These are phyloP conservation scores for Cyanoderma ruficeps DNA, from an alignment of 2,113 vertebrate species.

Conservation along the genomic window DNA sequence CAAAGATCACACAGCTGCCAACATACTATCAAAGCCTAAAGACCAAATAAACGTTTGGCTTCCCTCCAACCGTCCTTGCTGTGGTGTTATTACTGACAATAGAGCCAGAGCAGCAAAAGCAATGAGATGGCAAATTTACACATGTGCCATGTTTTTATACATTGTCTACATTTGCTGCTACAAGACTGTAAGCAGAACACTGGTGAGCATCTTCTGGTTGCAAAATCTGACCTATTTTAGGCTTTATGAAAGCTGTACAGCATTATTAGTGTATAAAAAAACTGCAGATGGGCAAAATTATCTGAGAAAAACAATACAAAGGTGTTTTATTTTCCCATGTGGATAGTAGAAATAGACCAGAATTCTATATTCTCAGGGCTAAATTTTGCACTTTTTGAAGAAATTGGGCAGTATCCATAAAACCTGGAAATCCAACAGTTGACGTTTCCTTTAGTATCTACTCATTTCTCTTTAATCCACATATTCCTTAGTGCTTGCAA, in stretches of 20 bases:
- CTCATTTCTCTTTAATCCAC: neutral
- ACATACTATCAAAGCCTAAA: constrained; percentile 62
- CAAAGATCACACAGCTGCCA: constrained; percentile 72
- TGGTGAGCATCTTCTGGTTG: constrained; percentile 29
- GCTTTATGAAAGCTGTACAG: neutral
- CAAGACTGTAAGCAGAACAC: constrained; percentile 40
- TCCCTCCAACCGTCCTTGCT: constrained; percentile 50
- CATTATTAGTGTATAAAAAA: neutral
- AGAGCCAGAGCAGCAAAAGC: constrained; percentile 61
- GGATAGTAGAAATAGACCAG: constrained; percentile 28
- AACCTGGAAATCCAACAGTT: neutral
- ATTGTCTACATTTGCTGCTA: constrained; percentile 48
- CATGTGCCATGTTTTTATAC: constrained; percentile 55
- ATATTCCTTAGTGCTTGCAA: neutral
- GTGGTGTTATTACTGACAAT: constrained; percentile 65
- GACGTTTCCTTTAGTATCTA: neutral
- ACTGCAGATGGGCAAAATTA: constrained; percentile 21
- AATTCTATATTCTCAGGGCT: neutral
- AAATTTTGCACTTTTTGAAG: neutral
- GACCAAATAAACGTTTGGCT: constrained; percentile 68
- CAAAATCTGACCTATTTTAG: constrained; percentile 39
- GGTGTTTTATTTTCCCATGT: constrained; percentile 29
- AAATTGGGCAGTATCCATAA: neutral
- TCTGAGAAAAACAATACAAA: constrained; percentile 24
- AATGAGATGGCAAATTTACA: constrained; percentile 64